Evolutionary conservation across 2,888 invertebrate genomes (phyloP), one percentile per base, ranked within the genome.

Genomic region (Plutella xylostella): DNA sequence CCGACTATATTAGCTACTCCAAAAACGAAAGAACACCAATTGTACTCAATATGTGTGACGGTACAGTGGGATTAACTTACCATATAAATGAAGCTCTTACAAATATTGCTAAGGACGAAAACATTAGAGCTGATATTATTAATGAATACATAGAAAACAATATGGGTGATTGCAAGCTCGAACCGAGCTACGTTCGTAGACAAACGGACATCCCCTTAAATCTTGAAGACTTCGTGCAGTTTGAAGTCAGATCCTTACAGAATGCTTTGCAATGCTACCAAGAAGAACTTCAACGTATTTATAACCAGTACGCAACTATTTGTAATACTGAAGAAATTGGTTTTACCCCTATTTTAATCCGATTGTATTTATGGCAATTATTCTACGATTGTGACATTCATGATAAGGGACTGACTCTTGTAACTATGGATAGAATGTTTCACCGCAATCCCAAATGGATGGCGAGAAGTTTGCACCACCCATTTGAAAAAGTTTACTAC

Each of bases 281-380:
- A 60, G 69, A 66, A 3, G 69, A 77, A 48, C 60, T 88, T 45
- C 78, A 72, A 49, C 58, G 67, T 43, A 78, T 87, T 52, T 89
- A 88, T 57, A 64, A 79, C 40, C 64, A 63, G 43, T 88, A 88
- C 56, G 80, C 87, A 1, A 76, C 69, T 1, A 68, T 86, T 46
- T 79, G 77, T 50, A 77, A 78, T 41, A 61, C 54, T 3, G 65
- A 72, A 50, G 59, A 67, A 51, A 65, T 77, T 44, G 12, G 57
- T 48, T 78, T 79, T 53, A 70, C 65, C 37, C 77, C 84, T 9
- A 54, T 85, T 21, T 58, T 88, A 53, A 82, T 82, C 48, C 74
- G 87, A 39, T 55, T 88, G 28, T 86, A 84, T 55, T 60, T 89
- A 20, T 88, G 88, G 88, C 88, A 89, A 58, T 65, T 89, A 19